Evolutionary conservation across 2,888 invertebrate species (phyloP), one percentile per base, ranked within the genome.

Genomic region (Eupithecia abbreviata): DNA sequence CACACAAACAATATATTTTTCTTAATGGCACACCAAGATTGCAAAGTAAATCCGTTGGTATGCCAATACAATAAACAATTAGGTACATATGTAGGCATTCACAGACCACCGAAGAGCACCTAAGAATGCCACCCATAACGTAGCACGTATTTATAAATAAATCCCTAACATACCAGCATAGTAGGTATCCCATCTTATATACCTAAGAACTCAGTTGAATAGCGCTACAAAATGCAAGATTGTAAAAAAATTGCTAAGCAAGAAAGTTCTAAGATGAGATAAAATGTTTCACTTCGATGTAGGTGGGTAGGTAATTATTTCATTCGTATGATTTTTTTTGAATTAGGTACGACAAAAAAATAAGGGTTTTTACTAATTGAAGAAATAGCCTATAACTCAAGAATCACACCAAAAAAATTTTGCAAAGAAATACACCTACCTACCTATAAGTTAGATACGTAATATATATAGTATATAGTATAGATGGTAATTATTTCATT

Each of bases 11-110:
- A 9, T 0, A n/a, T 58, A 3, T 58, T 47, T 1, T 18, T 62
- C 1, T 62, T 30, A 62, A 12, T 62, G 4, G 18, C 9, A 18
- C 30, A 30, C 30, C 1, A 30, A 30, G 30, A 30, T 30, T 30
- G 30, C 2, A 18, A 18, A 4, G 2, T 30, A 18, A 30, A 62
- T 62, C 18, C 12, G 30, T 30, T 62, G 62, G 62, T 5, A 62
- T 62, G 62, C n/a, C 62, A 62, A 62, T 62, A 62, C 62, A 18
- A 30, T 62, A 62, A 30, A 62, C 18, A 62, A 58, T 62, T 30
- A n/a, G n/a, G n/a, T n/a, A 62, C 62, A 30, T 62, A 62, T 30
- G 30, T 30, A 30, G 62, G 62, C 30, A 30, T 62, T 62, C 30
- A 18, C 9, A 62, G 62, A 62, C 62, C 62, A 58, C 55, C 55